Percentiles rank a stretch among this genome's conserved stretches.
These are phyloP conservation scores for Gnathonemus longibarbis DNA, from an alignment of 2,113 vertebrate genomes.

Conservation along the genomic window DNA sequence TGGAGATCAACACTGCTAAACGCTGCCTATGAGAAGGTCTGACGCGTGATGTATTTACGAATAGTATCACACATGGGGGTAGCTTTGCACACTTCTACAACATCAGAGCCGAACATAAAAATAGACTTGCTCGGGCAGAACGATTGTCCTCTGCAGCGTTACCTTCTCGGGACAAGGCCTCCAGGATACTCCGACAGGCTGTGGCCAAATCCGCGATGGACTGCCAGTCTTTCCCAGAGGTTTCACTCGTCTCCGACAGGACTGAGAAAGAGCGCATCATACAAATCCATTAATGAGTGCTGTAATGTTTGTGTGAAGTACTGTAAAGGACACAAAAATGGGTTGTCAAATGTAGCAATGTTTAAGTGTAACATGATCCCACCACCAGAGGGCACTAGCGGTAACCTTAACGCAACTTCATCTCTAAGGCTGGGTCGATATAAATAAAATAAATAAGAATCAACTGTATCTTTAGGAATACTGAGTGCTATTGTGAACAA, in stretches of 20 bases:
- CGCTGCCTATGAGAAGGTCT: neutral
- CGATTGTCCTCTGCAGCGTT: conserved; percentile 19
- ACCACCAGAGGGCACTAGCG: conserved; percentile 14
- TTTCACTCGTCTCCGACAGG: conserved; percentile 69
- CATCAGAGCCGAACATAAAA: neutral
- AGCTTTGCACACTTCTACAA: neutral
- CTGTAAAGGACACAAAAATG: neutral
- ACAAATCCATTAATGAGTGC: neutral
- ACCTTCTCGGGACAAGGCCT: conserved; percentile 80
- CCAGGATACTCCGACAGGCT: conserved; percentile 76
- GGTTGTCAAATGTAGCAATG: neutral
- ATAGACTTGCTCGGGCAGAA: neutral
- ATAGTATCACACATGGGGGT: no score
- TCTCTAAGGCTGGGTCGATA: neutral
- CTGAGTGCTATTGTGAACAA: neutral
- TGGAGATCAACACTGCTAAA: neutral
- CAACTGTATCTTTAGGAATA: neutral
- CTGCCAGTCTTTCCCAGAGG: conserved; percentile 80
- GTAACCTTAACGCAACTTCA: neutral
- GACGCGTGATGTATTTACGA: neutral
- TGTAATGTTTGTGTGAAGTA: neutral
- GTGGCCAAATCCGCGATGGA: conserved; percentile 77
- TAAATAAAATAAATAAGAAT: neutral
- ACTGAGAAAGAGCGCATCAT: conserved; percentile 48
- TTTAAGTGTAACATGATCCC: neutral